Evolutionary conservation across 2,888 invertebrate species (phyloP).

Genomic region (Sesia apiformis): DNA sequence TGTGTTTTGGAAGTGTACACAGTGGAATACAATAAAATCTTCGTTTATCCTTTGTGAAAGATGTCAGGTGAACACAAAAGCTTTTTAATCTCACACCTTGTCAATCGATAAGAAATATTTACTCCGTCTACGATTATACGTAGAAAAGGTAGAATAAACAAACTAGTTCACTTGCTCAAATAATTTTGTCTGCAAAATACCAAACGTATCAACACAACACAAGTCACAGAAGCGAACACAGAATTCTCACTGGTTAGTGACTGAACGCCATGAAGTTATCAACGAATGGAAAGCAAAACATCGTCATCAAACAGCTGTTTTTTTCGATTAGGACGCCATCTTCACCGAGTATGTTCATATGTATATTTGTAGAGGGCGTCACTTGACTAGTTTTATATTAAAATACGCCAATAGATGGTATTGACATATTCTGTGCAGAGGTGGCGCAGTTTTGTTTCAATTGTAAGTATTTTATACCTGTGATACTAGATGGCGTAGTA

Average conservation of each 20-base stretch:
- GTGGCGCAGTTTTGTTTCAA: not conserved
- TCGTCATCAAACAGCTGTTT: constrained; percentile 47
- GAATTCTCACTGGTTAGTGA: constrained; percentile 28
- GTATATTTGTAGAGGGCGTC: too few relatives aligned
- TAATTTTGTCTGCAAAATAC: constrained; percentile 33
- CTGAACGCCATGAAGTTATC: constrained; percentile 40
- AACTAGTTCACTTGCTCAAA: constrained; percentile 23
- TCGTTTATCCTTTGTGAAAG: constrained; percentile 59
- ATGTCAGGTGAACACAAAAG: constrained; percentile 28
- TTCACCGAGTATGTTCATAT: constrained; percentile 4
- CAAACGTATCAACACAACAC: constrained; percentile 27
- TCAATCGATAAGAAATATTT: not conserved
- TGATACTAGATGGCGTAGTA: not conserved
- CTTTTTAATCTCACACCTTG: constrained; percentile 6
- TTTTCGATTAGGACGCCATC: constrained; percentile 16
- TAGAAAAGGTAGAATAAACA: constrained; percentile 14
- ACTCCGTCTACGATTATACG: constrained; percentile 6
- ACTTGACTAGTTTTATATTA: too few relatives aligned
- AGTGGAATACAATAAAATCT: constrained; percentile 13
- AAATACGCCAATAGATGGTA: too few relatives aligned
- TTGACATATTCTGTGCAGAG: not conserved
- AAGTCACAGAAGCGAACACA: constrained; percentile 29
- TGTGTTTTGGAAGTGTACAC: not conserved
- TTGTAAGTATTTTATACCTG: not conserved
- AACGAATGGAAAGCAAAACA: constrained; percentile 38